These are phyloP conservation scores for Oscheius myriophilus DNA, from an alignment of 2,888 invertebrate species.

Conservation along the genomic window DNA sequence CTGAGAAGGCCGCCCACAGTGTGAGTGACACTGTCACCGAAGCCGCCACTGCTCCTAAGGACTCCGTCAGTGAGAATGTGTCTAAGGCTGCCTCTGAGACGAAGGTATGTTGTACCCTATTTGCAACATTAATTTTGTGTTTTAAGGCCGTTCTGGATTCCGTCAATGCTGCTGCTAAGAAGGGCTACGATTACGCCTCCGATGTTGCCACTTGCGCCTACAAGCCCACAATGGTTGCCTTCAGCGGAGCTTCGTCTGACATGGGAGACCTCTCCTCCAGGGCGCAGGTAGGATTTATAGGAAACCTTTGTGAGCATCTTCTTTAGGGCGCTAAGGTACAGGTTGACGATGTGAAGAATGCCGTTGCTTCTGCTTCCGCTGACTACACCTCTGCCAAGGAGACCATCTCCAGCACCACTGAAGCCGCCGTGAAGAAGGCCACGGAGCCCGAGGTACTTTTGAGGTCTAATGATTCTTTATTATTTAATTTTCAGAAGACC, in stretches of 20 bases:
- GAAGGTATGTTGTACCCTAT: background rate
- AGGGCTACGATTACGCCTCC: background rate
- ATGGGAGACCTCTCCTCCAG: background rate
- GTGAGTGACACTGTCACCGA: constrained; percentile 2
- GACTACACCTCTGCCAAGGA: no score
- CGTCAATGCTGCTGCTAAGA: constrained; percentile 1
- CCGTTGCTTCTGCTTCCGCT: background rate
- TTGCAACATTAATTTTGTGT: no score
- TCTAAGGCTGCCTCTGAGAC: background rate
- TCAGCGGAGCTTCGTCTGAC: background rate
- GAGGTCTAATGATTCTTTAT: background rate
- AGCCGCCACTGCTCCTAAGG: background rate
- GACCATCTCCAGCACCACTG: background rate
- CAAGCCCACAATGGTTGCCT: constrained; percentile 3
- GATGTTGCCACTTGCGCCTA: background rate
- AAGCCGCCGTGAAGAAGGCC: background rate
- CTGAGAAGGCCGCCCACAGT: background rate
- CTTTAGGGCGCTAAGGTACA: background rate
- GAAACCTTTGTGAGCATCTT: no score
- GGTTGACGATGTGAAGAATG: background rate
- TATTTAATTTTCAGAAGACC: constrained; percentile 4
- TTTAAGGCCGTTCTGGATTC: background rate
- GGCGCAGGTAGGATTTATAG: no score
- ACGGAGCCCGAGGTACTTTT: constrained; percentile 7
- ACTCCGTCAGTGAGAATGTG: constrained; percentile 1